Conservation (phyloP, 2,888 invertebrate genomes). For the Drosophila sordidapex region DNA sequence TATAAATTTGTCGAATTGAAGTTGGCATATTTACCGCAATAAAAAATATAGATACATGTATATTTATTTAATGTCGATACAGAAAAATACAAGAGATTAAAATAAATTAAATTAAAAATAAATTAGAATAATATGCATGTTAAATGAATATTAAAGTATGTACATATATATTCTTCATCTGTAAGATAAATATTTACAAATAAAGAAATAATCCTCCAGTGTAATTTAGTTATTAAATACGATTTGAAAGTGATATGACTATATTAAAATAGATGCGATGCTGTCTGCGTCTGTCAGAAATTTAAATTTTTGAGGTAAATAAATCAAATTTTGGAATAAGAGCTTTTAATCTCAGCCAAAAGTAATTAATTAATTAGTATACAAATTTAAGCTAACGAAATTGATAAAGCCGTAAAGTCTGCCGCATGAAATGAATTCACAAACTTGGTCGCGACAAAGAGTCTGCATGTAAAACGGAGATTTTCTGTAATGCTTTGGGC, state of each 20-base stretch:
- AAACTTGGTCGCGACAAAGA: conserved; percentile 30
- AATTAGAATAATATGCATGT: not conserved
- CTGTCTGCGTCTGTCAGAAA: not conserved
- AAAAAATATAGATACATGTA: not conserved
- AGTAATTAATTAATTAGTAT: conserved; percentile 18
- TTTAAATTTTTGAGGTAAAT: not conserved
- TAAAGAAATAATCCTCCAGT: no score
- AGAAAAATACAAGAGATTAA: not conserved
- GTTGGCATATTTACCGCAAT: not conserved
- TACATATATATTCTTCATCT: no score
- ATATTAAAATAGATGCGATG: not conserved
- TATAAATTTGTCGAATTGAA: not conserved
- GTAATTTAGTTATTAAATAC: not conserved
- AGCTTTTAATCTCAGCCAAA: conserved; percentile 1
- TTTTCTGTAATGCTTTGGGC: conserved; percentile 23
- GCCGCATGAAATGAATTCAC: conserved; percentile 1
- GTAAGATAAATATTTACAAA: no score
- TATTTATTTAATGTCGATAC: not conserved
- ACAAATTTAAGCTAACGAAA: conserved; percentile 10
- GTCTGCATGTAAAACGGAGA: conserved; percentile 24
- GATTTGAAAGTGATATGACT: not conserved
- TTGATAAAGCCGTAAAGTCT: conserved; percentile 20
- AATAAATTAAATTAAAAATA: not conserved
- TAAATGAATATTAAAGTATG: no score
- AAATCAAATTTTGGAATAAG: not conserved